Evolutionary conservation across 1,140 invertebrate species (phyloP).

Genomic region (Tetragonula clypearis): DNA sequence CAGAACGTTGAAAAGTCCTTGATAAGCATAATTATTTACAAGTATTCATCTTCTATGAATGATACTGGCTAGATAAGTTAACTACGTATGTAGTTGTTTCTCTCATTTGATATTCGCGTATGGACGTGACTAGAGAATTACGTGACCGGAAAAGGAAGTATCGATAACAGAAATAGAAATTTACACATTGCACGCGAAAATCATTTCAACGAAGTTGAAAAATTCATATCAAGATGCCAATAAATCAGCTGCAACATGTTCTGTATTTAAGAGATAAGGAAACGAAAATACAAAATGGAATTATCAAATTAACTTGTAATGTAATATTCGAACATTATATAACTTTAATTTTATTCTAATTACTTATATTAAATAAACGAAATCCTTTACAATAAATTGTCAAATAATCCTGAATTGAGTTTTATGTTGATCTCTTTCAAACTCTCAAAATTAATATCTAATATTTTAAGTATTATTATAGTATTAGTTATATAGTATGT

Average conservation of each 20-base stretch:
- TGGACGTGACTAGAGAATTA: constrained; percentile 4
- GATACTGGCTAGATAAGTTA: neutral
- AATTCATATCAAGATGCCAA: neutral
- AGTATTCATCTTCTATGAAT: neutral
- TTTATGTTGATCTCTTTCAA: no score
- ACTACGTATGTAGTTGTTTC: neutral
- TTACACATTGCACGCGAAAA: constrained; percentile 10
- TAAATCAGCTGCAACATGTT: neutral
- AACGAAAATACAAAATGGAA: neutral
- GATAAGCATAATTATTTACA: neutral
- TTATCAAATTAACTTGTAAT: neutral
- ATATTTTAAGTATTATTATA: no score
- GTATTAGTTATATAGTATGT: no score
- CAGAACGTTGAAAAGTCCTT: neutral
- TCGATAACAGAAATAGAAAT: constrained; percentile 22
- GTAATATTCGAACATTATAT: accelerated
- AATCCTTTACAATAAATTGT: no score
- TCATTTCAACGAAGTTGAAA: neutral
- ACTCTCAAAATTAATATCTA: no score
- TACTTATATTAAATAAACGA: neutral
- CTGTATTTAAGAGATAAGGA: neutral
- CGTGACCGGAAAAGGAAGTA: constrained; percentile 25
- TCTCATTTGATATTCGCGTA: constrained; percentile 17
- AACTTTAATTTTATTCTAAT: neutral
- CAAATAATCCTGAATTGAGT: no score